These are phyloP conservation scores for Catharus fuscescens DNA, from an alignment of 2,113 vertebrate species.

Conservation along the genomic window DNA sequence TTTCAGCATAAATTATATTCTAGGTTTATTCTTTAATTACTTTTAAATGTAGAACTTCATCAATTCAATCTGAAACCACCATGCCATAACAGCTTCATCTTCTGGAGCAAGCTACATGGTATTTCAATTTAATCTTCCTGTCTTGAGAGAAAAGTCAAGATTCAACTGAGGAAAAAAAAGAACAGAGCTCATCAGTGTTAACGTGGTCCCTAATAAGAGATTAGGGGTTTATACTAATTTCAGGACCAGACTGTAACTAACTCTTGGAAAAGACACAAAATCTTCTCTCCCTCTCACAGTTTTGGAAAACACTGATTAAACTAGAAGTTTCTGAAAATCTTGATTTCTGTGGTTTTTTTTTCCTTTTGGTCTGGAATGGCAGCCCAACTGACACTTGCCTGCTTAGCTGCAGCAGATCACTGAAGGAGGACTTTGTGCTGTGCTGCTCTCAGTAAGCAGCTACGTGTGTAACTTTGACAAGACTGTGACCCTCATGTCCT, in stretches of 20 bases:
- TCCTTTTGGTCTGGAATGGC: neutral
- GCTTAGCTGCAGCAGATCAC: neutral
- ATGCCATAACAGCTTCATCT: neutral
- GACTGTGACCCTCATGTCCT: neutral
- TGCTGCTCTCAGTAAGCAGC: neutral
- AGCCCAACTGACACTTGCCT: neutral
- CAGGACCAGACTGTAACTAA: neutral
- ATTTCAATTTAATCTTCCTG: neutral
- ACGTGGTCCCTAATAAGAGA: neutral
- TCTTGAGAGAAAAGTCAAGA: neutral
- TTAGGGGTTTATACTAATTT: neutral
- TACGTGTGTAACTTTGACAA: neutral
- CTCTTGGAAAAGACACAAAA: neutral
- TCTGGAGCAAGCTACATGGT: neutral
- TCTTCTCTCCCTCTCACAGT: neutral
- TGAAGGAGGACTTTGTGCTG: neutral
- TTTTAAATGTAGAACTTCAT: neutral
- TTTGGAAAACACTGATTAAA: neutral
- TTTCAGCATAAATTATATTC: neutral
- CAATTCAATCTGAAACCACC: neutral
- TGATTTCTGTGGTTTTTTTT: neutral
- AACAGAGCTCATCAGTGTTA: neutral
- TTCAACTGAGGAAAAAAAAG: neutral
- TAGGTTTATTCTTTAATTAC: neutral
- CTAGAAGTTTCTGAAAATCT: neutral